These are phyloP conservation scores for Remorina albescens DNA, from an alignment of 2,797 vertebrate genomes.

Conservation along the genomic window DNA sequence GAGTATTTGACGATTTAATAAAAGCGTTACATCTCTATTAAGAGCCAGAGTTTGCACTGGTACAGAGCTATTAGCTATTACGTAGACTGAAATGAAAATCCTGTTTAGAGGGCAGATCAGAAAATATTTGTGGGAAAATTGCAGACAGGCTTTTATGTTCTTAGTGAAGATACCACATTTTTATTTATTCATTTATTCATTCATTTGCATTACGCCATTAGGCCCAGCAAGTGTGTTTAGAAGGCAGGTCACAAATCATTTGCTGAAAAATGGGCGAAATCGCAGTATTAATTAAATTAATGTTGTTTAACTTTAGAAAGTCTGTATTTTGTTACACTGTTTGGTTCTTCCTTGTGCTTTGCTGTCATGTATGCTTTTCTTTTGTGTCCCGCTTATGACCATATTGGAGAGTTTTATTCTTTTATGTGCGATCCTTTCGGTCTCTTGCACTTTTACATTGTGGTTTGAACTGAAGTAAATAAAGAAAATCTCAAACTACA, in stretches of 20 bases:
- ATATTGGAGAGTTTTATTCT: conserved; percentile 12
- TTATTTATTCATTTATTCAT: conserved; percentile 61
- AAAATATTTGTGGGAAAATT: conserved; percentile 27
- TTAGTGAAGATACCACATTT: background rate
- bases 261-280: conserved; percentile 31
- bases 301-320: conserved; percentile 19
- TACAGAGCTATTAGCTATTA: conserved; percentile 21
- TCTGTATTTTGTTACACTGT: background rate
- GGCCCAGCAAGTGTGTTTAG: conserved; percentile 21
- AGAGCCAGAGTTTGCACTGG: conserved; percentile 7
- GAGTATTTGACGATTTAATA: conserved; percentile 13
- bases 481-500: conserved; percentile 23
- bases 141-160: conserved; percentile 44
- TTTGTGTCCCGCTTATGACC: conserved; percentile 24
- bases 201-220: conserved; percentile 55
- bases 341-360: background rate
- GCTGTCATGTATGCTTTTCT: conserved; percentile 10
- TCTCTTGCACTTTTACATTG: conserved; percentile 5
- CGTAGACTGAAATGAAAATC: conserved; percentile 20
- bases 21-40: conserved; percentile 26
- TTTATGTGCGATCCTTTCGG: conserved; percentile 12
- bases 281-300: conserved; percentile 44
- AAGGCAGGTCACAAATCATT: conserved; percentile 53
- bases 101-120: conserved; percentile 15
- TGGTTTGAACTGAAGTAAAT: conserved; percentile 29